Base-by-base conservation (phyloP, 2,113 vertebrate species). In the Piprites chloris region DNA sequence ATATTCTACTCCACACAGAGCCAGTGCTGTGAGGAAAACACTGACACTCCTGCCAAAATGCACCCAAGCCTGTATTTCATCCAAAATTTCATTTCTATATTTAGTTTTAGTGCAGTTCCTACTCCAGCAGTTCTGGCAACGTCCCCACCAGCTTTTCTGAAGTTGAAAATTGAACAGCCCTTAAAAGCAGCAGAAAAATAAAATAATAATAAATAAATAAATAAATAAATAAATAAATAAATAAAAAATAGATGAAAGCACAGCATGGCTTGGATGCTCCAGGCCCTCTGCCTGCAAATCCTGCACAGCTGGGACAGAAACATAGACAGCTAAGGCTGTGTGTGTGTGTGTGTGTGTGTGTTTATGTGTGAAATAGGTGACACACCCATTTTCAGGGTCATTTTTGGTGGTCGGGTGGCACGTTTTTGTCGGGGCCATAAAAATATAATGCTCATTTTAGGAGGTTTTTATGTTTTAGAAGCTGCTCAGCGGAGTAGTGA, bases 71-170 rank as follows among this genome's bases (percentile, higher is more conserved):
- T 77, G 65, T 68, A 78, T 89, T 93, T 90, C 84, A 86, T 63
- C 93, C 95, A 77, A 86, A 95, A 89, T 52, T 47, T 59, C n/a
- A 3, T 88, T 89, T 93, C 95, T 96, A 87, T 94, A 75, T 96
- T 94, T 93, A 93, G 77, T 35, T n/a, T 79, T 12, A 84, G 88
- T 50, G 75, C 72, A 74, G 50, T 92, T 83, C 85, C 85, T 88
- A 16, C 47, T 55, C 72, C 96, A 97, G 94, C 8, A 63, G 83
- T 86, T 93, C 86, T 96, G 94, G 93, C 95, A 93, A 74, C 35
- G 35, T n/a, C 90, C 80, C 73, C 47, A 27, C 55, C 50, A 84
- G 72, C 65, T 93, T 92, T 74, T 71, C 73, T n/a, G 42, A 67
- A 86, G 89, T 28, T 73, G 85, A 41, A 68, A 75, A 79, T 11